A percentile compares a stretch with the other conserved stretches of the same genome.
Conservation (phyloP, 2,888 invertebrate species). For the Drosophila infuscata region DNA sequence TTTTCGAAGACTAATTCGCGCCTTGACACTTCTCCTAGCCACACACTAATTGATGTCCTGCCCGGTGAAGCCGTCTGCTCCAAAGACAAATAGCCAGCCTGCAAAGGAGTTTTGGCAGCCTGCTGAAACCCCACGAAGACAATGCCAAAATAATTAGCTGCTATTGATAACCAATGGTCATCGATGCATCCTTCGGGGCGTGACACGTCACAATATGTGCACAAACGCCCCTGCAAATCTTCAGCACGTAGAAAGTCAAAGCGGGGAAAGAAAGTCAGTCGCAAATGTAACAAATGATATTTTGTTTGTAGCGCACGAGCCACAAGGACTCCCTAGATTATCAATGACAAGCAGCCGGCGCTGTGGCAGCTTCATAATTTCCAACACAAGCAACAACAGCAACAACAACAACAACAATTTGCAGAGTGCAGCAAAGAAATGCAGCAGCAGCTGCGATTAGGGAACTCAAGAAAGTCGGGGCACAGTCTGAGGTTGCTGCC, state of each 20-base stretch:
- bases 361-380: slow-evolving; percentile 74
- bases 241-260: slow-evolving; percentile 55
- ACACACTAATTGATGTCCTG: slow-evolving; percentile 61
- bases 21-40: slow-evolving; percentile 11
- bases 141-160: slow-evolving; percentile 75
- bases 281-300: slow-evolving; percentile 55
- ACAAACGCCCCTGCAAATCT: slow-evolving; percentile 75
- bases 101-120: slow-evolving; percentile 43
- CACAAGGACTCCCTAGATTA: slow-evolving; percentile 64
- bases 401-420: slow-evolving; percentile 47
- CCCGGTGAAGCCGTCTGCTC: slow-evolving; percentile 47
- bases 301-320: slow-evolving; percentile 52
- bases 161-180: slow-evolving; percentile 57
- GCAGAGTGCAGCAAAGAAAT: slow-evolving; percentile 51
- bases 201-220: slow-evolving; percentile 78
- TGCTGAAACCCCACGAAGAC: slow-evolving; percentile 55
- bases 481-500: slow-evolving; percentile 56
- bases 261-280: slow-evolving; percentile 31
- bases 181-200: slow-evolving; percentile 57
- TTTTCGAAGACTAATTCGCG: background rate
- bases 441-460: slow-evolving; percentile 59
- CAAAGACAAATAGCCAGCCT: slow-evolving; percentile 24
- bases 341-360: slow-evolving; percentile 79
- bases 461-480: slow-evolving; percentile 48
- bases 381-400: slow-evolving; percentile 35